phyloP scores from a whole-genome alignment of 2,797 vertebrate genomes.

The Manis pentadactyla region DNA sequence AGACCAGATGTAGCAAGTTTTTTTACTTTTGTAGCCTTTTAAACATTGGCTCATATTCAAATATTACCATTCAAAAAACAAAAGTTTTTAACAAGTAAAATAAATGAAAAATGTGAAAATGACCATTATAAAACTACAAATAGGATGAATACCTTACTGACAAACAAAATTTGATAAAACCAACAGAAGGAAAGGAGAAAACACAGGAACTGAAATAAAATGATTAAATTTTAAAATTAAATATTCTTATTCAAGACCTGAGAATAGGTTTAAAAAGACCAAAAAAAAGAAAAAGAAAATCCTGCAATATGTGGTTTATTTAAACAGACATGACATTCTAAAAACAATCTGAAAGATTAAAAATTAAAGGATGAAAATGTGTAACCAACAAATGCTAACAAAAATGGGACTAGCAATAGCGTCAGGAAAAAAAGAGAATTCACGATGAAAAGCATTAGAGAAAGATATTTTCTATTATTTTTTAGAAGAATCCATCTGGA shows the following conservation, averaged over 20 bases:
- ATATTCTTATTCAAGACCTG: not conserved
- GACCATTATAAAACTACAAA: not conserved
- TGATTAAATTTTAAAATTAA: not conserved
- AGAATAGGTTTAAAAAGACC: not conserved
- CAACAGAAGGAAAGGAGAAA: not conserved
- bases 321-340: not conserved
- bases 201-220: not conserved
- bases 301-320: not conserved
- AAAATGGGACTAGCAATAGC: not conserved
- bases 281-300: not conserved
- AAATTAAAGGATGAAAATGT: not conserved
- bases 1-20: not conserved
- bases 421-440: not conserved
- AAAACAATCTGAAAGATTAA: not conserved
- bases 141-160: not conserved
- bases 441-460: not conserved
- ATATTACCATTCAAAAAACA: not conserved
- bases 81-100: not conserved
- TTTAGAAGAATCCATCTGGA: not conserved
- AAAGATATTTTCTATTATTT: not conserved
- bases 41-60: not conserved
- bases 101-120: not conserved
- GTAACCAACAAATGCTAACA: not conserved
- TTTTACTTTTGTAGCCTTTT: not conserved
- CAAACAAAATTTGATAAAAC: not conserved